Evolutionary conservation across 2,888 invertebrate species (phyloP).

Genomic region (Palloptera scutellata): DNA sequence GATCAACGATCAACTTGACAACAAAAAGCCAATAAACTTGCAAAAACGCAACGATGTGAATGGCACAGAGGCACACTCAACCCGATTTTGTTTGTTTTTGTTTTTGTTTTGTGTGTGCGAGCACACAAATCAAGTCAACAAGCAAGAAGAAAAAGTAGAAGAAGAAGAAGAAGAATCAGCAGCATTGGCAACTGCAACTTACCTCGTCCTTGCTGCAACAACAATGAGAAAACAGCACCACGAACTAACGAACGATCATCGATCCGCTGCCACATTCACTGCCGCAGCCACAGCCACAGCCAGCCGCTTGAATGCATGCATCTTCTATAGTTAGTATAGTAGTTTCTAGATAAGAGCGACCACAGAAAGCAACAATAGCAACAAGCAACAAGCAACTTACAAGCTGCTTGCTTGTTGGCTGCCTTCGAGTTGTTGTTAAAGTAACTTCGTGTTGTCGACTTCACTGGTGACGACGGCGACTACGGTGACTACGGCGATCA

Average conservation of each 20-base stretch:
- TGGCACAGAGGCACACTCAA: conserved; percentile 24
- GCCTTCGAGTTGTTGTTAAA: too few relatives aligned
- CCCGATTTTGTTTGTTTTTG: conserved; percentile 1
- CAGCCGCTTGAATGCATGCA: neutral
- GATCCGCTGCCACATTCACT: too few relatives aligned
- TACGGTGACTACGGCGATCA: neutral
- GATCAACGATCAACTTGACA: too few relatives aligned
- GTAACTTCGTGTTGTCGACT: neutral
- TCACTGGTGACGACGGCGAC: neutral
- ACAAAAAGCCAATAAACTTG: conserved; percentile 23
- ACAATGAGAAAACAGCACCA: neutral
- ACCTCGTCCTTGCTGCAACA: neutral
- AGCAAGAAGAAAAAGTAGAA: neutral
- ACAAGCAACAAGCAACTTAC: too few relatives aligned
- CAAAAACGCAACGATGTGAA: conserved; percentile 5
- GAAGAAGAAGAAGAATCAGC: too few relatives aligned
- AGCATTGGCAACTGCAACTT: neutral
- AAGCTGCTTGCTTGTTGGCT: too few relatives aligned
- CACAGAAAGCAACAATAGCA: too few relatives aligned
- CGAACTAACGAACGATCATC: too few relatives aligned
- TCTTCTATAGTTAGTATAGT: neutral
- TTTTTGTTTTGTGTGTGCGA: neutral
- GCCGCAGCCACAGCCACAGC: too few relatives aligned
- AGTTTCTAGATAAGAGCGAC: too few relatives aligned
- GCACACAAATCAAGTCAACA: neutral